phyloP scores from a whole-genome alignment of 2,888 invertebrate genomes.

The Punctoribates punctum region DNA sequence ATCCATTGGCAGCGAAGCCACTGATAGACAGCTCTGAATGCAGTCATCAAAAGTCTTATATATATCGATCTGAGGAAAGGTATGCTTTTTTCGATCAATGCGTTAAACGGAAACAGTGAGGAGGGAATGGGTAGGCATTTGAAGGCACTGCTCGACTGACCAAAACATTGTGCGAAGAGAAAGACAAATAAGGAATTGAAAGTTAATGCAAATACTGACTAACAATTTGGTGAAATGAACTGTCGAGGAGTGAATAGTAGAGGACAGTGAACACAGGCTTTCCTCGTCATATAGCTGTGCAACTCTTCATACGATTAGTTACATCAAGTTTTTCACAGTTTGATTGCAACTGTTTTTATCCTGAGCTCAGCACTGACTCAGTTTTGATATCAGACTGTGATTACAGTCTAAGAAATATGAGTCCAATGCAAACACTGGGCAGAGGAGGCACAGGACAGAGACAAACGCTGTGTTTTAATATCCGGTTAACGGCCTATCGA shows the following conservation, averaged over 20 bases:
- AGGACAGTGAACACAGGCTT: not conserved
- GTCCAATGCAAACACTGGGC: conserved; percentile 23
- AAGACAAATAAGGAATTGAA: conserved; percentile 29
- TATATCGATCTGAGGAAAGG: too few species aligned
- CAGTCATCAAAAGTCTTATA: not conserved
- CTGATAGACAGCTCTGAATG: not conserved
- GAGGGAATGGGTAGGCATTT: conserved; percentile 14
- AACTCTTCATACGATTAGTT: not conserved
- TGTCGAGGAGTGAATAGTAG: not conserved
- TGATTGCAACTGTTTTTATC: conserved; percentile 4
- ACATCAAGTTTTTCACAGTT: conserved; percentile 9
- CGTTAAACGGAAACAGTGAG: not conserved
- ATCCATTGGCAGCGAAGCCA: not conserved
- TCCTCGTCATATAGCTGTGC: not conserved
- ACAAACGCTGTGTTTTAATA: conserved; percentile 30
- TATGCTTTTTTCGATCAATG: not conserved
- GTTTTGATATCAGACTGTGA: not conserved
- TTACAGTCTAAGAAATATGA: conserved; percentile 13
- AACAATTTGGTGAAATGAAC: conserved; percentile 18
- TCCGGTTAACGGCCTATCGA: conserved; percentile 31
- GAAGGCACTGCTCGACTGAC: conserved; percentile 20
- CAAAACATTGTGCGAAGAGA: conserved; percentile 2
- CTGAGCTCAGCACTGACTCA: not conserved
- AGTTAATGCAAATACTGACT: conserved; percentile 36
- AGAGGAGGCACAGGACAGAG: not conserved